Conservation (phyloP, 2,113 vertebrate genomes). For the Cettia cetti region DNA sequence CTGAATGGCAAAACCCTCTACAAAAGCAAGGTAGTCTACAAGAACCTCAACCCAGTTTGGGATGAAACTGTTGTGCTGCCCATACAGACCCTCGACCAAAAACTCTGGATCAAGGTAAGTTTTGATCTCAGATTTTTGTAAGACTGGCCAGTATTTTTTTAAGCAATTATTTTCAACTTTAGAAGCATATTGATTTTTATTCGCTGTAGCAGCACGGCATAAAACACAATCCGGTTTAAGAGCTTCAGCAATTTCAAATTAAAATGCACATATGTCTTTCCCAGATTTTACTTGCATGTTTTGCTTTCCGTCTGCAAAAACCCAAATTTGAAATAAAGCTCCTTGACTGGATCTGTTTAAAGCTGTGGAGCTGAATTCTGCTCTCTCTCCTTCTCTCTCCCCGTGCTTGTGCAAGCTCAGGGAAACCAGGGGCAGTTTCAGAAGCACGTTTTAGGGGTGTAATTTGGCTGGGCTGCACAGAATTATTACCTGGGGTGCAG, state of each 20-base stretch:
- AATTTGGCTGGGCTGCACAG: constrained; percentile 46
- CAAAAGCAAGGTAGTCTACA: constrained; percentile 95
- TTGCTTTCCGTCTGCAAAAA: constrained; percentile 10
- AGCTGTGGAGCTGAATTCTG: neutral
- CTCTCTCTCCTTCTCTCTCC: neutral
- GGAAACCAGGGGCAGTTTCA: neutral
- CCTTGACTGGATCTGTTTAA: constrained; percentile 46
- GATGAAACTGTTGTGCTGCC: constrained; percentile 89
- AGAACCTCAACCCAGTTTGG: constrained; percentile 92
- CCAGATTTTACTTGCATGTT: neutral
- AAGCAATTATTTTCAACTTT: neutral
- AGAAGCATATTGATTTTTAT: neutral
- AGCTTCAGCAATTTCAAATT: neutral
- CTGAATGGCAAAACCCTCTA: constrained; percentile 92
- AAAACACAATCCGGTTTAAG: neutral
- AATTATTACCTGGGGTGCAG: constrained; percentile 58
- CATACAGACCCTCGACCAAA: constrained; percentile 83
- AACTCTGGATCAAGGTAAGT: constrained; percentile 84
- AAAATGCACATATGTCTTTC: constrained; percentile 7
- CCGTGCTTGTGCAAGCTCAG: neutral
- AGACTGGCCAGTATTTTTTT: neutral
- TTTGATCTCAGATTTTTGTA: neutral
- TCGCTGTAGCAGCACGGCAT: neutral
- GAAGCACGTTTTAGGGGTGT: neutral
- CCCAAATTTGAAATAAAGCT: constrained; percentile 27